These are phyloP conservation scores for Onychomys torridus DNA, from an alignment of 2,797 vertebrate species.

Conservation along the genomic window DNA sequence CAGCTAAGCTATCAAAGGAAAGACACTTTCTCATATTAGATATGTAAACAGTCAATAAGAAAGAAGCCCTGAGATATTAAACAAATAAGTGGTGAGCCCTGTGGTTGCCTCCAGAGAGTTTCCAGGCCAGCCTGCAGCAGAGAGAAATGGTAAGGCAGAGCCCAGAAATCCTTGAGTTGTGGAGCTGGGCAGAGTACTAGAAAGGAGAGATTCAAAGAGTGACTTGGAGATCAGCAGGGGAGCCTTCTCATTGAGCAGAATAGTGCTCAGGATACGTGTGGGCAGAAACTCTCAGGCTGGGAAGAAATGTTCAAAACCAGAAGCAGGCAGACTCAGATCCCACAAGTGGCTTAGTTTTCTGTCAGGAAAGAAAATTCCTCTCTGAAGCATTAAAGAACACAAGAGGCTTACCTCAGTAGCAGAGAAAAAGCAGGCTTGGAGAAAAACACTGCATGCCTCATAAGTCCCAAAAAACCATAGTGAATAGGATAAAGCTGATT, in stretches of 20 bases:
- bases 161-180: neutral
- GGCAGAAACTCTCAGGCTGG: neutral
- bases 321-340: neutral
- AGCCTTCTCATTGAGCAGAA: neutral
- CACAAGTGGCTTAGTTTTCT: neutral
- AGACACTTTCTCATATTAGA: neutral
- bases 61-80: neutral
- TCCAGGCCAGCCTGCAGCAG: neutral
- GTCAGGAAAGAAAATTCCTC: neutral
- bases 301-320: neutral
- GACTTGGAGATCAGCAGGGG: neutral
- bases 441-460: neutral
- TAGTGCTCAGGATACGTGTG: neutral
- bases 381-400: neutral
- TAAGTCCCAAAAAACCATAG: constrained; percentile 26
- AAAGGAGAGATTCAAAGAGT: neutral
- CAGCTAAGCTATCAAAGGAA: neutral
- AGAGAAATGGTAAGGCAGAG: neutral
- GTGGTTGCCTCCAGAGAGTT: neutral
- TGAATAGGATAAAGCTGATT: neutral
- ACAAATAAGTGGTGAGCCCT: neutral
- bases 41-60: neutral
- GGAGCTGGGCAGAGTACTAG: neutral
- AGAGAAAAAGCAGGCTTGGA: neutral
- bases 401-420: constrained; percentile 1